phyloP scores from a whole-genome alignment of 2,888 invertebrate genomes.

The Lottia scabra region DNA sequence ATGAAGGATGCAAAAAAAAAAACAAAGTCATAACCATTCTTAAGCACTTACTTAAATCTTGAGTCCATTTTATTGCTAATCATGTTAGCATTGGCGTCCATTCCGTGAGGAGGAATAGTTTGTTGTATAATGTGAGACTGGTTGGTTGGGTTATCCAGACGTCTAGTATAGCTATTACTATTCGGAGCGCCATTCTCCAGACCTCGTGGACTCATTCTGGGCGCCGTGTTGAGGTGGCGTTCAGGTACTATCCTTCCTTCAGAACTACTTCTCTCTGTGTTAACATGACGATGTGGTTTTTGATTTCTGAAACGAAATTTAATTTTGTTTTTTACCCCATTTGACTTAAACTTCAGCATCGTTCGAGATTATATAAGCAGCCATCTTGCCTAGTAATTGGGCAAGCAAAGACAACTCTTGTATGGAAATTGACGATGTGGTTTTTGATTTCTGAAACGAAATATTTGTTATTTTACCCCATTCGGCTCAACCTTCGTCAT shows the following conservation, averaged over 20 bases:
- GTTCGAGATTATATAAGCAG: too few relatives aligned
- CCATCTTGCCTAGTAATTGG: too few relatives aligned
- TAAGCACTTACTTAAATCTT: too few relatives aligned
- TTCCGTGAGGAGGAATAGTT: slow-evolving; percentile 17
- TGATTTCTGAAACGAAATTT: slow-evolving; percentile 18
- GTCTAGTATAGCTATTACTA: slow-evolving; percentile 32
- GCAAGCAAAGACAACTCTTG: too few relatives aligned
- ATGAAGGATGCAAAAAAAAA: too few relatives aligned
- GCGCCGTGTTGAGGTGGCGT: slow-evolving; percentile 26
- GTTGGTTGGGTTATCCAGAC: slow-evolving; percentile 24
- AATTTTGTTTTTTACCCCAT: too few relatives aligned
- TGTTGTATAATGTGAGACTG: slow-evolving; percentile 30
- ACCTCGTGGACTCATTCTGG: slow-evolving; percentile 49
- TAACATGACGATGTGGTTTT: slow-evolving; percentile 37
- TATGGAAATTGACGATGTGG: too few relatives aligned
- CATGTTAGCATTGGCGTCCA: slow-evolving; percentile 18
- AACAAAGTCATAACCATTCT: too few relatives aligned
- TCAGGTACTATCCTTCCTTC: slow-evolving; percentile 24
- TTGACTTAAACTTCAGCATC: too few relatives aligned
- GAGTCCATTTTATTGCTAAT: slow-evolving; percentile 12
- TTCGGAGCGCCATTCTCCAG: slow-evolving; percentile 30
- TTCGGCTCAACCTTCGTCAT: too few relatives aligned
- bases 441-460: too few relatives aligned
- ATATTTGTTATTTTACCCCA: too few relatives aligned
- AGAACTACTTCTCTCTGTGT: slow-evolving; percentile 37